phyloP scores from a whole-genome alignment of 2,113 vertebrate species.

The Cololabis saira region DNA sequence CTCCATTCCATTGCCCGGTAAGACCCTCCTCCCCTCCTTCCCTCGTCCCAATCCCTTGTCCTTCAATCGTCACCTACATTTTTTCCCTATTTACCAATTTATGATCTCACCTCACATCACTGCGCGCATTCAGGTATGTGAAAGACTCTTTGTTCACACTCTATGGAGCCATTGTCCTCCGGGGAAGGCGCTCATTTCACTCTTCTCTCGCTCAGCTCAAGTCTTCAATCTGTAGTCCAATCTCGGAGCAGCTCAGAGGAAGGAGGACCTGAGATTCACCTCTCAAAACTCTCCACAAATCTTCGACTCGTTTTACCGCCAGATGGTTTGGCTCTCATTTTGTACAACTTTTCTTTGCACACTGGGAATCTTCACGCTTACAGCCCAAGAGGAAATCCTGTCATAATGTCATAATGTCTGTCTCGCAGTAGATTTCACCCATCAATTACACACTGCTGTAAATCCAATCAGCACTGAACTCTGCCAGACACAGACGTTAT shows the following conservation, averaged over 20 bases:
- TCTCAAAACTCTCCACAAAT: constrained; percentile 59
- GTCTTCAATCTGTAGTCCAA: constrained; percentile 42
- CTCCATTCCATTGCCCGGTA: constrained; percentile 17
- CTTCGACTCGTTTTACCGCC: constrained; percentile 52
- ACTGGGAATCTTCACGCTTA: constrained; percentile 39
- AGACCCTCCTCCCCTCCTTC: constrained; percentile 3
- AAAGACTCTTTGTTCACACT: constrained; percentile 70
- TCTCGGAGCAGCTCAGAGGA: constrained; percentile 35
- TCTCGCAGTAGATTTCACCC: constrained; percentile 50
- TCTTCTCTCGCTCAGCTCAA: constrained; percentile 29
- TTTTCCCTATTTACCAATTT: constrained; percentile 36
- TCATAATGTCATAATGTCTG: constrained; percentile 33
- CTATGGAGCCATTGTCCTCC: constrained; percentile 66
- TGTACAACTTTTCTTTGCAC: constrained; percentile 9
- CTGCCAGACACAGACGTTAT: constrained; percentile 48
- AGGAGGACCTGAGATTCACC: constrained; percentile 65
- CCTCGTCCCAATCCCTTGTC: constrained; percentile 1
- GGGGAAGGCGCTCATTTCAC: constrained; percentile 20
- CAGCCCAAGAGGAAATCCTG: constrained; percentile 63
- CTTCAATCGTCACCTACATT: constrained; percentile 51
- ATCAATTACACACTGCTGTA: constrained; percentile 64
- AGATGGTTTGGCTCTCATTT: constrained; percentile 55
- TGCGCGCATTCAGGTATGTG: constrained; percentile 57
- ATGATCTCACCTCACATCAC: constrained; percentile 53
- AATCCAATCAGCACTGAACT: constrained; percentile 60